Evolutionary conservation across 2,113 vertebrate species (phyloP), one percentile per base, ranked within the genome.

Genomic region (Empidonax alnorum): DNA sequence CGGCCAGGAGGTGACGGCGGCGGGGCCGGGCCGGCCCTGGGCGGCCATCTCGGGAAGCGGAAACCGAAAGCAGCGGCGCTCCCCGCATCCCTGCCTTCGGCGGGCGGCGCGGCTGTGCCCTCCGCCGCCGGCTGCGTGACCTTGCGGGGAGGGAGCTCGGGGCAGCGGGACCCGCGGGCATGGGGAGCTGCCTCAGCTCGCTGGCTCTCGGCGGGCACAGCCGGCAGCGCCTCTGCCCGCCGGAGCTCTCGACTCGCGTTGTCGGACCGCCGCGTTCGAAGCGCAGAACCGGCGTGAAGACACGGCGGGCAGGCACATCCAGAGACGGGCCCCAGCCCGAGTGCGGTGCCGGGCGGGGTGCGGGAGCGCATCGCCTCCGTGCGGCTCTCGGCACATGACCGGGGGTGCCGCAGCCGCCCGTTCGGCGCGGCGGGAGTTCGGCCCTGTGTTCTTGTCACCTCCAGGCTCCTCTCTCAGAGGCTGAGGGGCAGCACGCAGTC

Each of bases 41-140:
- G 68, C 55, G 30, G 93, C 80, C 85, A 81, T 85, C 65, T 89
- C 89, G 81, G 85, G 59, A 73, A 82, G 76, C 76, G 86, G 93
- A 73, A 86, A 47, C 49, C 9, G 30, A 21, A 31, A 47, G 56
- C 52, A 14, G 67, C 27, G 20, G 56, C 35, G 41, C 47, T 25
- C 39, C 33, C 49, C 28, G 24, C 21, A 10, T 35, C 46, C 41
- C 14, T 16, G 35, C 6, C 12, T 41, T 37, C 16, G 3, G 35
- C 41, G 18, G 46, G 25, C 27, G 13, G 22, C 9, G 31, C 28
- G 72, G 41, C 79, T 44, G 74, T 52, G 28, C 27, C 33, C 12
- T 41, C 23, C 21, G 49, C 19, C 39, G 31, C 39, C n/a, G n/a
- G 15, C 63, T 27, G 47, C 58, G 12, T 55, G 53, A 55, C 53